Conservation (phyloP, 2,113 vertebrate genomes). For the Hippocampus guttulatus region DNA sequence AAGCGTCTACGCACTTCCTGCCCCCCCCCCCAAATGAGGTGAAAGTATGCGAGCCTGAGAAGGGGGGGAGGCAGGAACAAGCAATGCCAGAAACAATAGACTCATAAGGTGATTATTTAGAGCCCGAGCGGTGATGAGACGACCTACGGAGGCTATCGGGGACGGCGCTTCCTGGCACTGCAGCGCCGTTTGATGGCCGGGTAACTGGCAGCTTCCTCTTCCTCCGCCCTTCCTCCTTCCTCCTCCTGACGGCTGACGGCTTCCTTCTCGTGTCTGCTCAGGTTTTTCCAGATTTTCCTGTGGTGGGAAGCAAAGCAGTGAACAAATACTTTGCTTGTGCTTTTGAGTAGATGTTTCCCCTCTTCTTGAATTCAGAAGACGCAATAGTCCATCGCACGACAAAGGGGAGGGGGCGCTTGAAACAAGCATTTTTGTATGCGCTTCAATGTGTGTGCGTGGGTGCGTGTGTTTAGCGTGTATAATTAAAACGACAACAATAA, state of each 20-base stretch:
- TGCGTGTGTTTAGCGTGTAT: too few species aligned
- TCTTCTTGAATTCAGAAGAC: too few species aligned
- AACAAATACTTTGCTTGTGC: too few species aligned
- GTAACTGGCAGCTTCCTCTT: slow-evolving; percentile 33
- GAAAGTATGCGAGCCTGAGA: slow-evolving; percentile 38
- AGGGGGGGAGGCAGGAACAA: slow-evolving; percentile 30
- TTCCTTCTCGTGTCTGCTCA: slow-evolving; percentile 35
- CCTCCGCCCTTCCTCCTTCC: slow-evolving; percentile 48
- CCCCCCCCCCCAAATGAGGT: slow-evolving; percentile 20
- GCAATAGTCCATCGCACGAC: too few species aligned
- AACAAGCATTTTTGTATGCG: too few species aligned
- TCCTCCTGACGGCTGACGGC: slow-evolving; percentile 32
- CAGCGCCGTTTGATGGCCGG: slow-evolving; percentile 37
- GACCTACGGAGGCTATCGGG: slow-evolving; percentile 31
- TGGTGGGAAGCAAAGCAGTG: too few species aligned
- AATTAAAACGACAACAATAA: too few species aligned
- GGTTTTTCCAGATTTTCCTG: slow-evolving; percentile 26
- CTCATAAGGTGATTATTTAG: slow-evolving; percentile 53
- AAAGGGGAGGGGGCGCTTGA: too few species aligned
- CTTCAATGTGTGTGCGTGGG: too few species aligned
- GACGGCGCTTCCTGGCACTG: slow-evolving; percentile 39
- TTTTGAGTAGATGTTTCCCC: too few species aligned
- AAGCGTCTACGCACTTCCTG: slow-evolving; percentile 13
- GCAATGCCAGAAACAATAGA: slow-evolving; percentile 55
- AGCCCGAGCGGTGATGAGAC: slow-evolving; percentile 33